These are phyloP conservation scores for Proterorhinus semilunaris DNA, from an alignment of 2,113 vertebrate species.

Conservation along the genomic window DNA sequence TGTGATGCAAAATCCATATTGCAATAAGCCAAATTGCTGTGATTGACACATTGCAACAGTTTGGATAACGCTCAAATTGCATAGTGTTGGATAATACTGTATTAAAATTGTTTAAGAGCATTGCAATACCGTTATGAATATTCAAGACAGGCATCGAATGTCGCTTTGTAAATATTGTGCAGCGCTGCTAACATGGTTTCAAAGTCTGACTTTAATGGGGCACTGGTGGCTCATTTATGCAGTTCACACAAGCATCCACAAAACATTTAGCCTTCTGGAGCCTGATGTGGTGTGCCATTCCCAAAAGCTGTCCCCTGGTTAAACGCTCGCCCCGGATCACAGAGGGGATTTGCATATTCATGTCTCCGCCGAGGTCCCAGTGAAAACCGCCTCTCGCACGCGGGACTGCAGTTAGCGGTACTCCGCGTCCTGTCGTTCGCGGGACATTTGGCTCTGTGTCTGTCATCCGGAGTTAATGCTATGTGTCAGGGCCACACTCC, in stretches of 20 bases:
- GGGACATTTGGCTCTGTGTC: constrained; percentile 48
- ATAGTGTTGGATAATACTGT: no score
- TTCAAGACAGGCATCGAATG: no score
- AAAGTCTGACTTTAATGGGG: neutral
- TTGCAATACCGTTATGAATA: no score
- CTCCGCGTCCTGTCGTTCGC: constrained; percentile 35
- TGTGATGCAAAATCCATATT: no score
- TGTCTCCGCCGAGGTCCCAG: constrained; percentile 21
- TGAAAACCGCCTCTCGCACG: constrained; percentile 35
- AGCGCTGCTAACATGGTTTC: no score
- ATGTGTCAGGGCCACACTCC: constrained; percentile 30
- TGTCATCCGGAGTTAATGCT: constrained; percentile 51
- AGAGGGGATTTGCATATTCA: constrained; percentile 52
- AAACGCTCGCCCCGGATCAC: constrained; percentile 30
- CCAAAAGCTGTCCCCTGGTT: constrained; percentile 22
- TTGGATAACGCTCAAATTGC: no score
- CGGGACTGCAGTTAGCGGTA: constrained; percentile 47
- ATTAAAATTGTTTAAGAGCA: no score
- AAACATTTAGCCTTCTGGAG: constrained; percentile 20
- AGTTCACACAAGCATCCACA: constrained; percentile 18
- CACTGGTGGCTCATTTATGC: constrained; percentile 11
- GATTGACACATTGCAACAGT: no score
- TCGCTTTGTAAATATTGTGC: no score
- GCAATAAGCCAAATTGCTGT: no score
- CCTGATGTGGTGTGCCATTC: neutral